phyloP scores from a whole-genome alignment of 2,888 invertebrate genomes.

The Eristalis intricaria region DNA sequence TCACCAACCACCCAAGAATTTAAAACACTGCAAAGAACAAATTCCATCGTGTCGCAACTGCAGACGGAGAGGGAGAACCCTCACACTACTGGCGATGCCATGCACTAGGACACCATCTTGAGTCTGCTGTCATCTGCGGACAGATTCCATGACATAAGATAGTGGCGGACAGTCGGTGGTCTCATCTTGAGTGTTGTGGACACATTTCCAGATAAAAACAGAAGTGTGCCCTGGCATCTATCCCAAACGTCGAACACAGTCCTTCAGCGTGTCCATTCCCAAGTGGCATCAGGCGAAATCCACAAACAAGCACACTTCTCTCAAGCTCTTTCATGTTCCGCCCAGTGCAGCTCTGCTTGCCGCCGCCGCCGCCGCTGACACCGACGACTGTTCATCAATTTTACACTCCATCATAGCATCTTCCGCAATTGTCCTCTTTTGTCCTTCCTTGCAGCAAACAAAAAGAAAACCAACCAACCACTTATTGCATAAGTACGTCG shows the following conservation, averaged over 20 bases:
- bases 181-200: neutral
- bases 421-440: constrained; percentile 45
- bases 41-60: neutral
- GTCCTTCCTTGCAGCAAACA: neutral
- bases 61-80: neutral
- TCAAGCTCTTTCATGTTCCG: constrained; percentile 23
- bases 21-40: neutral
- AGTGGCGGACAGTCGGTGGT: neutral
- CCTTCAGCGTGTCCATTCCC: neutral
- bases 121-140: neutral
- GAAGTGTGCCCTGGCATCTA: neutral
- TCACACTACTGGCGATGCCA: neutral
- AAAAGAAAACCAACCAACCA: constrained; percentile 31
- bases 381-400: constrained; percentile 35
- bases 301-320: constrained; percentile 53
- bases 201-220: neutral
- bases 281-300: constrained; percentile 48
- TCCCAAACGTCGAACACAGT: neutral
- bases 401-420: constrained; percentile 64
- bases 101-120: neutral
- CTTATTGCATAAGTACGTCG: constrained; percentile 61
- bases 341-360: no score
- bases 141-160: neutral
- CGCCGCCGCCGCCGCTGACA: neutral
- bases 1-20: no score